These are phyloP conservation scores for Prunella fulvescens DNA, from an alignment of 2,113 vertebrate genomes.

Conservation along the genomic window DNA sequence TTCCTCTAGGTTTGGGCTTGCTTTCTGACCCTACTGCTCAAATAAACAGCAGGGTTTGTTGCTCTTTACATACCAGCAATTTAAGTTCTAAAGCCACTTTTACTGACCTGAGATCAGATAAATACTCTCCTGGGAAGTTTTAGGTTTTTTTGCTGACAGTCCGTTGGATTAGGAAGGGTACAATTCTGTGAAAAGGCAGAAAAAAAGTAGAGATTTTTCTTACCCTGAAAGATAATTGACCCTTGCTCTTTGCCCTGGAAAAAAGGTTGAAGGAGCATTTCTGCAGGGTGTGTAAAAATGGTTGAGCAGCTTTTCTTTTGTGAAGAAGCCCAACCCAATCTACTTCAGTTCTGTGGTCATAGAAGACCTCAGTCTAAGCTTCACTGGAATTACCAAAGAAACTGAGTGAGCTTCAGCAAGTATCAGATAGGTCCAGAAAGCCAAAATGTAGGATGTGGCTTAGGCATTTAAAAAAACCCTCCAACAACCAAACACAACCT, in stretches of 20 bases:
- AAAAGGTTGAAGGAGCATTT: not conserved
- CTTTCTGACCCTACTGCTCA: constrained; percentile 30
- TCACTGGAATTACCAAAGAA: not conserved
- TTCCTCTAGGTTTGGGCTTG: not conserved
- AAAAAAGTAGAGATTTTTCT: not conserved
- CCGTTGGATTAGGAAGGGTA: not conserved
- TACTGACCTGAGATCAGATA: constrained; percentile 46
- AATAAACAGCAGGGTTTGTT: constrained; percentile 43
- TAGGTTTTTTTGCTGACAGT: constrained; percentile 44
- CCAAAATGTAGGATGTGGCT: not conserved
- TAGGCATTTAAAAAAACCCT: not conserved
- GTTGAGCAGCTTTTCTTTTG: not conserved
- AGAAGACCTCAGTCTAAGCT: not conserved
- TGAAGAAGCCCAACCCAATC: not conserved
- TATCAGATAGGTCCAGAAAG: not conserved
- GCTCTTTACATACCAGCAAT: constrained; percentile 45
- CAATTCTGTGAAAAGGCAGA: not conserved
- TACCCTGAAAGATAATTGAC: not conserved
- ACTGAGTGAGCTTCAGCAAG: not conserved
- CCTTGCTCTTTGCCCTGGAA: not conserved
- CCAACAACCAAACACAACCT: not conserved
- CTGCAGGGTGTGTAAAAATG: not conserved
- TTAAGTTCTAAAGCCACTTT: constrained; percentile 39
- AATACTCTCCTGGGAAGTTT: constrained; percentile 33
- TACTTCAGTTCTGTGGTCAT: not conserved